Evolutionary conservation across 1,140 invertebrate species (phyloP), one percentile per base, ranked within the genome.

Genomic region (Tetraneura akinire): DNA sequence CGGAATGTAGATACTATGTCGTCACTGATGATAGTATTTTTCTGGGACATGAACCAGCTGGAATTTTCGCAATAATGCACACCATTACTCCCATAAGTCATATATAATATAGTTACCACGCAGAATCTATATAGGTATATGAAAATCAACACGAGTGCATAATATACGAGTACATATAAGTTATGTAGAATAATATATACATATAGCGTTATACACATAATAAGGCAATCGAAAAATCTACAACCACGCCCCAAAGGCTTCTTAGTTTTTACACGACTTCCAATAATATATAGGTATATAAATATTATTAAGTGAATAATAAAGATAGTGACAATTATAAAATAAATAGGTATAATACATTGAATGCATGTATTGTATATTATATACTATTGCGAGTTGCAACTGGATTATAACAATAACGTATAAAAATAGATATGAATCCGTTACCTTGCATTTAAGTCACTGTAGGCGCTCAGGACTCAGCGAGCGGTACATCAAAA

Each of bases 21-120:
- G 14, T 68, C 66, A 62, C 9, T 23, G 37, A 68, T 42, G 37
- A 45, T 68, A 47, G 23, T 47, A 68, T 68, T 68, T 68, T 68
- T 45, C 66, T 47, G 42, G 66, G 66, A 45, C 66, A 68, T 37
- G 45, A 68, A 68, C 66, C 21, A 26, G 66, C 21, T 10, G 16
- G 13, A 16, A 16, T 68, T 68, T 68, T 45, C 21, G 37, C 66
- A 47, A 68, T 23, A 68, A 16, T n/a, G n/a, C 57, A 60, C 66
- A 21, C 21, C 42, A 47, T 26, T 47, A 23, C 66, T 23, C 21
- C 32, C 8, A 37, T 37, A 37, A 37, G 8, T 37, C 32, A 37
- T 37, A 37, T 37, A 8, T n/a, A 8, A 10, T 21, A 45, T 1
- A 8, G 2, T 21, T 9, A 18, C n/a, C 4, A 4, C 37, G 5